Percentiles rank a stretch among this genome's conserved stretches.
phyloP scores from a whole-genome alignment of 2,797 vertebrate genomes.

The Typhlichthys subterraneus region DNA sequence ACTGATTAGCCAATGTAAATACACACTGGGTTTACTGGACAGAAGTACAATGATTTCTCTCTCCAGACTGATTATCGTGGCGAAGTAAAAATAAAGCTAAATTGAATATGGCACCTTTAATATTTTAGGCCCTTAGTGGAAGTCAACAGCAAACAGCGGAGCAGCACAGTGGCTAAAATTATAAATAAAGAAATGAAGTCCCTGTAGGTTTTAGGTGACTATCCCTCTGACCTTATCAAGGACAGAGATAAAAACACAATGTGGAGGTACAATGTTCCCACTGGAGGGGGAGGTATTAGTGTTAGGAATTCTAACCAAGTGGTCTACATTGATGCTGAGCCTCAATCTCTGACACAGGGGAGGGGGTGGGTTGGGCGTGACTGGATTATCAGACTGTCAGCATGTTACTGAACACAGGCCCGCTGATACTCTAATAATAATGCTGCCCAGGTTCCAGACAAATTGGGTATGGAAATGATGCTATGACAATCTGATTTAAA shows the following conservation, averaged over 20 bases:
- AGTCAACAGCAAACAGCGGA: background rate
- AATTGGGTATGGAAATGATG: conserved; percentile 38
- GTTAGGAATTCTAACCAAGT: conserved; percentile 51
- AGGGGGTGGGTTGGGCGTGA: conserved; percentile 24
- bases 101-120: conserved; percentile 8
- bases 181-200: conserved; percentile 1
- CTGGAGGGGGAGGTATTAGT: conserved; percentile 29
- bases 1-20: too few species aligned
- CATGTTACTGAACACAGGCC: conserved; percentile 46
- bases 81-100: too few species aligned
- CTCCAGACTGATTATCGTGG: too few species aligned
- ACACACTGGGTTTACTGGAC: too few species aligned
- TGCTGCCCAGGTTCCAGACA: conserved; percentile 20
- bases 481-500: conserved; percentile 65
- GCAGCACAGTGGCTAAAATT: conserved; percentile 22
- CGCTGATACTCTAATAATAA: conserved; percentile 57
- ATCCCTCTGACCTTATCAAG: background rate
- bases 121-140: conserved; percentile 10
- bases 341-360: conserved; percentile 26
- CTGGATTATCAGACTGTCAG: conserved; percentile 62
- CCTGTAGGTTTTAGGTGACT: conserved; percentile 21
- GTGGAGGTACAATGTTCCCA: background rate
- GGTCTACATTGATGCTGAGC: conserved; percentile 43
- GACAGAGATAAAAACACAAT: conserved; percentile 2
- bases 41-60: too few species aligned